A percentile compares a stretch with the other conserved stretches of the same genome.
phyloP scores from a whole-genome alignment of 2,113 vertebrate genomes.

The Okapia johnstoni region DNA sequence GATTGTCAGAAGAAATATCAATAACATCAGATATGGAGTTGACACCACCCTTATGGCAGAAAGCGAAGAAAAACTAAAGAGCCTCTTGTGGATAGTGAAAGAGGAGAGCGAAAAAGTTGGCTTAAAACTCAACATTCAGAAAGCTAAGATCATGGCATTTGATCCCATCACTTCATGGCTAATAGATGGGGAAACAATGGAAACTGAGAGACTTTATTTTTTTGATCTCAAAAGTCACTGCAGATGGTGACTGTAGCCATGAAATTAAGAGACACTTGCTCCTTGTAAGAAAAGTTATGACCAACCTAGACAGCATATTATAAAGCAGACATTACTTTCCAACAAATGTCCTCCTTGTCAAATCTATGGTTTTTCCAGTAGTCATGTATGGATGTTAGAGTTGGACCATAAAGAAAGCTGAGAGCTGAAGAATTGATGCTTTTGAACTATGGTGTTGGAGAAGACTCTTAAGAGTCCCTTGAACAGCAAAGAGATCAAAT shows the following conservation, averaged over 20 bases:
- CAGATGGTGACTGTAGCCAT: background rate
- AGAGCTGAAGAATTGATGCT: background rate
- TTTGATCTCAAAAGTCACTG: background rate
- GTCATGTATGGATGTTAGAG: background rate
- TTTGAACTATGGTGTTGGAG: background rate
- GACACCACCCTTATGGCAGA: background rate
- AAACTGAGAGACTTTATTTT: background rate
- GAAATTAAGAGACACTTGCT: background rate
- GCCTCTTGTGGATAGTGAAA: background rate
- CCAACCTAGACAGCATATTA: background rate
- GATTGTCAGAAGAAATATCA: background rate
- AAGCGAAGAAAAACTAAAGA: background rate
- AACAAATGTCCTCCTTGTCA: fast-evolving
- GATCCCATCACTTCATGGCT: background rate
- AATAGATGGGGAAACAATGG: background rate
- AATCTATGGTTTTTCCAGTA: background rate
- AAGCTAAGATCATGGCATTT: background rate
- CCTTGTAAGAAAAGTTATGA: background rate
- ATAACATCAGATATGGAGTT: background rate
- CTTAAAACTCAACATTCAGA: background rate
- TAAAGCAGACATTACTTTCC: background rate
- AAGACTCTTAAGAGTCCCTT: background rate
- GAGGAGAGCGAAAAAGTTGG: background rate
- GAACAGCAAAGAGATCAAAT: background rate
- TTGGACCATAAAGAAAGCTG: background rate